A percentile compares a stretch with the other conserved stretches of the same genome.
Evolutionary conservation across 2,797 vertebrate species (phyloP).

Genomic region (Caiman crocodilus): DNA sequence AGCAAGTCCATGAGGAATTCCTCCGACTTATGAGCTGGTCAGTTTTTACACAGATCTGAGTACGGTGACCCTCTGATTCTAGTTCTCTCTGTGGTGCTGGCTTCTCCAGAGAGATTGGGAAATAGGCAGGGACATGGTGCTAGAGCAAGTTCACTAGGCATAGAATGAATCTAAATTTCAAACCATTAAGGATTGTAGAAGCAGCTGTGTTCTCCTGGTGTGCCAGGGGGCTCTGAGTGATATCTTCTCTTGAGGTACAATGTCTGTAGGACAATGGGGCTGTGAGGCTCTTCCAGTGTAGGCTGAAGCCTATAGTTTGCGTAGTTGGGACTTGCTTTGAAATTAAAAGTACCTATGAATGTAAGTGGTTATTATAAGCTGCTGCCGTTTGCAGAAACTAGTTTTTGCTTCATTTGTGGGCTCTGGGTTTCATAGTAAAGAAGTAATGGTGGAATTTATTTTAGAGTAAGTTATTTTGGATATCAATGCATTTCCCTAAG

Average conservation of each 20-base stretch:
- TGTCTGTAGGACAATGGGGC: background rate
- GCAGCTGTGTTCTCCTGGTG: background rate
- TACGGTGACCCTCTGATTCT: background rate
- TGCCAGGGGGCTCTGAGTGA: background rate
- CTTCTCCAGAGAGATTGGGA: background rate
- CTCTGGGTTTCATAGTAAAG: constrained; percentile 17
- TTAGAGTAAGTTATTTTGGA: constrained; percentile 25
- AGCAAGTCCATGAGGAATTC: background rate
- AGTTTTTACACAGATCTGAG: background rate
- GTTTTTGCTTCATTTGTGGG: constrained; percentile 32
- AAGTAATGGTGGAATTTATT: background rate
- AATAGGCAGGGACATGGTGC: background rate
- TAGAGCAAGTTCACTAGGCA: background rate
- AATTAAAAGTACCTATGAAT: constrained; percentile 10
- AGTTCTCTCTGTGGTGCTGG: background rate
- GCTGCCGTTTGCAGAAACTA: constrained; percentile 6
- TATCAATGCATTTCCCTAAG: background rate
- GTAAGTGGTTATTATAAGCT: background rate
- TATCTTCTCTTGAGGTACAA: background rate
- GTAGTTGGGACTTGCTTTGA: constrained; percentile 2
- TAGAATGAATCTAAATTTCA: background rate
- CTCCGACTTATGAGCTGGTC: accelerated
- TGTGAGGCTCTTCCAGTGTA: constrained; percentile 36
- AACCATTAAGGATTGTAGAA: background rate
- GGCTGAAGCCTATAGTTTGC: constrained; percentile 15